Evolutionary conservation across 1,140 invertebrate species (phyloP), one percentile per base, ranked within the genome.

Genomic region (Drosophila nigromelanica): DNA sequence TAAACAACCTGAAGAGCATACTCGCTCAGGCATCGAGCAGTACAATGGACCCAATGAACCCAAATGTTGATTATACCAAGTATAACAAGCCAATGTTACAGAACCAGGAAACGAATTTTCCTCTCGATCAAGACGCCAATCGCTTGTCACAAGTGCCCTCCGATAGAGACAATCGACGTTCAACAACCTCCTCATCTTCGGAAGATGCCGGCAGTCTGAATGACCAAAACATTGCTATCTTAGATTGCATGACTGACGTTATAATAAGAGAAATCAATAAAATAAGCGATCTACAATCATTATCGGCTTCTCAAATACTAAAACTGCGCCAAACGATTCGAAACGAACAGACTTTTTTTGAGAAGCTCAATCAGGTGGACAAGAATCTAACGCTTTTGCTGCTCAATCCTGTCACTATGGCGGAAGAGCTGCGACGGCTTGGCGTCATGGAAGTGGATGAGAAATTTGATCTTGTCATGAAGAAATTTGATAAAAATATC

Each of bases 191-290:
- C 2, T 69, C 71, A 30, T 47, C 45, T 4, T 43, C 40, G 2
- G 68, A 68, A 7, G 78, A 75, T 18, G 30, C 27, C 27, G 27
- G 4, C 8, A 48, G 47, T 8, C 39, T 64, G 2, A 24, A 43
- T 8, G 63, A 71, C 43, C 58, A 67, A 4, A 70, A 43, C 18
- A 33, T 55, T 1, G n/a, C 24, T 2, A 81, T 76, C 37, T 62
- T 90, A 18, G 73, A 90, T 51, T 66, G 55, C 18, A 80, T 90
- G 18, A 82, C 74, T 4, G 73, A 91, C 12, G 52, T 80, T n/a
- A 72, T 92, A 59, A 72, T 92, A 14, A 47, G 59, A 8, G 91
- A 92, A 72, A 92, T 92, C 3, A 89, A 85, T 55, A 92, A 92
- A 74, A 89, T 92, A n/a, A 54, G 61, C n/a, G 82, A 90, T 27